phyloP scores from a whole-genome alignment of 2,888 invertebrate species.

The Neoscelio sp. region DNA sequence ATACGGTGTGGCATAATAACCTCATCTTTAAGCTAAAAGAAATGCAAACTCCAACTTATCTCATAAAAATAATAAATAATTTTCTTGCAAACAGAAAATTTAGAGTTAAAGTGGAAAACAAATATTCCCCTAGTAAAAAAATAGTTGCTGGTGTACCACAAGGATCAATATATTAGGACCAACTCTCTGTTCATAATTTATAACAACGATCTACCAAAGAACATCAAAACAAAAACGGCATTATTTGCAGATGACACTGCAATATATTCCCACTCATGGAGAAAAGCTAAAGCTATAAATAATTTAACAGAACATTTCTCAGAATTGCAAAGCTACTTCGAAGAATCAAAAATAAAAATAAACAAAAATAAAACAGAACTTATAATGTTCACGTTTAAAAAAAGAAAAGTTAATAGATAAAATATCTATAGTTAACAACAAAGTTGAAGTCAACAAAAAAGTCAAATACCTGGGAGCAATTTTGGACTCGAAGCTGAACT shows the following conservation, averaged over 20 bases:
- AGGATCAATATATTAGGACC: not conserved
- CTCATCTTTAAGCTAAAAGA: not conserved
- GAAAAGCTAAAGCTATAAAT: constrained; percentile 8
- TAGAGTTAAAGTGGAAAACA: not conserved
- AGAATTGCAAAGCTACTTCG: constrained; percentile 37
- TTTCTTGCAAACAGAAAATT: not conserved
- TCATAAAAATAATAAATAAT: not conserved
- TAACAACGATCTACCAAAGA: constrained; percentile 19
- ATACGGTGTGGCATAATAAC: constrained; percentile 6
- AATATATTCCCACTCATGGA: constrained; percentile 24
- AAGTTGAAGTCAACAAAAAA: constrained; percentile 7
- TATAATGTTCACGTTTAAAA: constrained; percentile 50
- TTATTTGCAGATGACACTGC: constrained; percentile 54
- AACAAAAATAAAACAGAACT: constrained; percentile 62
- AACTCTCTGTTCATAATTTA: constrained; percentile 11
- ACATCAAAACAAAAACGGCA: constrained; percentile 11
- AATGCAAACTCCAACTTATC: not conserved
- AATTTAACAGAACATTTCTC: constrained; percentile 7
- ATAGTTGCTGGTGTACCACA: constrained; percentile 3
- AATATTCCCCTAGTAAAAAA: not conserved
- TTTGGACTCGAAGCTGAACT: constrained; percentile 67
- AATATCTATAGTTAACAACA: constrained; percentile 14
- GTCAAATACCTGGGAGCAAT: constrained; percentile 70
- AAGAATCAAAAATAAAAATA: constrained; percentile 49
- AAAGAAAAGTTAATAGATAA: not conserved